phyloP scores from a whole-genome alignment of 2,888 invertebrate genomes.

The Melanargia galathea region DNA sequence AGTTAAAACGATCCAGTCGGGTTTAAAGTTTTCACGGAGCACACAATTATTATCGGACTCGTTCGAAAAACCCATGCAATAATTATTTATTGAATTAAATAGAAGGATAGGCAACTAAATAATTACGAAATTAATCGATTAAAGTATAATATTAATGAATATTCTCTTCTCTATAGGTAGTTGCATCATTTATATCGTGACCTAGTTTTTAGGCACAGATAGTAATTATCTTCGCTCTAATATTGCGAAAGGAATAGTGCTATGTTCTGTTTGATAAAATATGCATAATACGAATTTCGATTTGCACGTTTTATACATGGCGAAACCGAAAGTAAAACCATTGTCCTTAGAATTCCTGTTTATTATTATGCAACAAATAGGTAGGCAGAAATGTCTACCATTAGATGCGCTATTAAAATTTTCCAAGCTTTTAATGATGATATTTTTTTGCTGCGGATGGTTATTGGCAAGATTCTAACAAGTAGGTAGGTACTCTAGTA shows the following conservation, averaged over 20 bases:
- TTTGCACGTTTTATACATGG: constrained; percentile 3
- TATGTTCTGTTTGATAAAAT: neutral
- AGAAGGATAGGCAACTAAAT: neutral
- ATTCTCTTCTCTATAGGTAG: neutral
- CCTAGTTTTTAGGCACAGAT: neutral
- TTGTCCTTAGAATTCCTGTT: neutral
- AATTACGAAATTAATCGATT: neutral
- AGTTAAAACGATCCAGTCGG: too few species aligned
- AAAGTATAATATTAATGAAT: neutral
- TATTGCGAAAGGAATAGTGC: constrained; percentile 3
- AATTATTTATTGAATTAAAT: too few species aligned
- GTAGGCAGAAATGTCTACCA: too few species aligned
- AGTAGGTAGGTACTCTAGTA: too few species aligned
- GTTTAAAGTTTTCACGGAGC: too few species aligned
- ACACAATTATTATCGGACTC: too few species aligned
- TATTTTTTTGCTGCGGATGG: too few species aligned
- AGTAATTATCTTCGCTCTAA: neutral
- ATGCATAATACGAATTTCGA: neutral
- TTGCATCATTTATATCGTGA: constrained; percentile 19
- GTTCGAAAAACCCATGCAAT: too few species aligned
- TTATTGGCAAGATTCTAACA: too few species aligned
- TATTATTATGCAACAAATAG: neutral
- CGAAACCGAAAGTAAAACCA: neutral
- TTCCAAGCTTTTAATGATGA: too few species aligned
- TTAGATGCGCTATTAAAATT: too few species aligned